Evolutionary conservation across 2,113 vertebrate genomes (phyloP), one percentile per base, ranked within the genome.

Genomic region (Festucalex cinctus): DNA sequence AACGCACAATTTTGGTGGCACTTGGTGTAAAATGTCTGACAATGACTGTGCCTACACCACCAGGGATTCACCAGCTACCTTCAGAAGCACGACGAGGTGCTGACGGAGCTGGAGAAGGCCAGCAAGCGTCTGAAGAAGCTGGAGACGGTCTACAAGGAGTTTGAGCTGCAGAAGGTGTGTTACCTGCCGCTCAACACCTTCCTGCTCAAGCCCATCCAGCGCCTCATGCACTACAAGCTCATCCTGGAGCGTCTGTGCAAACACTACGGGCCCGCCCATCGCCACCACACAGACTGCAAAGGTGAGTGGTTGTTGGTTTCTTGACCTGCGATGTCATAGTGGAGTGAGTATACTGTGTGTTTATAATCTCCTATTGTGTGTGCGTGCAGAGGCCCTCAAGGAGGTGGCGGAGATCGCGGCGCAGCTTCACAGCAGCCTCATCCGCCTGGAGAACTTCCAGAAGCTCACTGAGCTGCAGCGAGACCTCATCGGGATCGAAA

Each of bases 151-250:
- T 97, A 93, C 85, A 95, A 92, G 70, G 96, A 96, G 79, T 98
- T 98, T 57, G 97, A 99, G 79, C 93, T 95, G 68, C 96, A 98
- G 93, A 96, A 95, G 65, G 95, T 98, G 63, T 98, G 97, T 91
- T 97, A 98, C 86, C 82, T 98, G 83, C 97, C 97, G 0, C 94
- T 98, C 74, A 95, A 93, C 89, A 92, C 93, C 0, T 97, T 99
- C 79, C 91, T 98, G 77, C 94, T 99, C 63, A 98, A 97, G 81
- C 97, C 97, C 24, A 92, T 95, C 83, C 97, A 98, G 91, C 92
- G 97, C 4, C 94, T 96, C 77, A 93, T 94, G 84, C 94, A 97
- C 86, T 98, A 98, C 91, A 96, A 94, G 64, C 85, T 94, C 81
- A 94, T 98, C 79, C 92, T 98, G 77, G 89, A 92, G 46, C 89